phyloP scores from a whole-genome alignment of 2,113 vertebrate genomes.

The Microcebus murinus region DNA sequence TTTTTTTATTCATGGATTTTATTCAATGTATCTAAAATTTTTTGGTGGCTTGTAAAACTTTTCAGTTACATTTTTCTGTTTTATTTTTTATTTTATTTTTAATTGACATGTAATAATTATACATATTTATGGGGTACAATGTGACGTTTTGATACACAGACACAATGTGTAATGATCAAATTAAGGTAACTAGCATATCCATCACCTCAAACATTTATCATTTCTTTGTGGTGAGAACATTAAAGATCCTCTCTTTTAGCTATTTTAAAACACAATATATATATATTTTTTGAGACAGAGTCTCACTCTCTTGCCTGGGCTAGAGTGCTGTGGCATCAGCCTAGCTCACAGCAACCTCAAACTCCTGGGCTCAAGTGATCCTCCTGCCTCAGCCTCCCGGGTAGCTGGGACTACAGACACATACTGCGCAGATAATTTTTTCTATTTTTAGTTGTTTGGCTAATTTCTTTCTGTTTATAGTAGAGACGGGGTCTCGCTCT shows the following conservation, averaged over 20 bases:
- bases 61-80: not conserved
- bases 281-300: no score
- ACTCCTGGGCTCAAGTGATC: no score
- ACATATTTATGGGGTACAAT: not conserved
- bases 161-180: not conserved
- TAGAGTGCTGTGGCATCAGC: no score
- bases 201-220: not conserved
- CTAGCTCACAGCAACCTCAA: no score
- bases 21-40: constrained; percentile 13
- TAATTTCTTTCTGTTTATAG: no score
- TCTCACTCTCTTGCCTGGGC: no score
- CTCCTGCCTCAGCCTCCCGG: no score
- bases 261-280: not conserved
- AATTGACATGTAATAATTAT: not conserved
- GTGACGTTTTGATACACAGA: not conserved
- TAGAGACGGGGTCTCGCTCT: no score
- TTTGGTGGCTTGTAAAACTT: not conserved
- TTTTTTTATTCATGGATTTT: not conserved
- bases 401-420: no score
- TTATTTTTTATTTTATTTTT: not conserved
- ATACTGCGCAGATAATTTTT: no score
- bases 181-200: not conserved
- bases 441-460: no score
- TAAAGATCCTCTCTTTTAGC: not conserved
- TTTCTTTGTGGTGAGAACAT: not conserved